phyloP scores from a whole-genome alignment of 2,888 invertebrate genomes.

The Coenonympha glycerion region DNA sequence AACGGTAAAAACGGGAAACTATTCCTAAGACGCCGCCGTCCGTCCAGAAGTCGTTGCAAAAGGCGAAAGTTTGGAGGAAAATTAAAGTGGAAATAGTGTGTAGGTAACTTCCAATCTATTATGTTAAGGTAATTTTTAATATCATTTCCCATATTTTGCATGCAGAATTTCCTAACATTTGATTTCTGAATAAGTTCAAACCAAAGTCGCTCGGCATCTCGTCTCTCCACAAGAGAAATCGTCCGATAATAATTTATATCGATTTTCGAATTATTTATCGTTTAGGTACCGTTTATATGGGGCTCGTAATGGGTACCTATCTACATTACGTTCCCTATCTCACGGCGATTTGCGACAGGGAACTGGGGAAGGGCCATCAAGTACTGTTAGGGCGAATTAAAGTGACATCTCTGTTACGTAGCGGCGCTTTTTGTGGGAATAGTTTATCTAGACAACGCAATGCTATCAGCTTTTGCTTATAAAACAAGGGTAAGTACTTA shows the following conservation, averaged over 20 bases:
- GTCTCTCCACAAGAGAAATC: background rate
- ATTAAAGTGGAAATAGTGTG: no score
- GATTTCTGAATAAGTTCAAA: background rate
- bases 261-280: conserved; percentile 10
- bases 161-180: no score
- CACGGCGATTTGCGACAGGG: conserved; percentile 23
- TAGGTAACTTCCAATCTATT: no score
- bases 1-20: no score
- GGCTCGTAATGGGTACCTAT: conserved; percentile 4
- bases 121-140: no score
- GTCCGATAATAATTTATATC: conserved; percentile 5
- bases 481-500: background rate
- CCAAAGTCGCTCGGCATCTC: background rate
- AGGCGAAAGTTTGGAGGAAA: no score
- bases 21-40: no score
- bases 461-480: conserved; percentile 14
- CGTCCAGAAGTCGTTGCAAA: no score
- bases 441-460: conserved; percentile 15
- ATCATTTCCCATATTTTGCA: no score
- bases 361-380: conserved; percentile 37
- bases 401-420: conserved; percentile 54
- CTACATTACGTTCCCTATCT: conserved; percentile 13
- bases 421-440: conserved; percentile 30
- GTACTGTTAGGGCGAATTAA: conserved; percentile 62
- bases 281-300: conserved; percentile 2